These are phyloP conservation scores for Emydocephalus ijimae DNA, from an alignment of 2,113 vertebrate species.

Conservation along the genomic window DNA sequence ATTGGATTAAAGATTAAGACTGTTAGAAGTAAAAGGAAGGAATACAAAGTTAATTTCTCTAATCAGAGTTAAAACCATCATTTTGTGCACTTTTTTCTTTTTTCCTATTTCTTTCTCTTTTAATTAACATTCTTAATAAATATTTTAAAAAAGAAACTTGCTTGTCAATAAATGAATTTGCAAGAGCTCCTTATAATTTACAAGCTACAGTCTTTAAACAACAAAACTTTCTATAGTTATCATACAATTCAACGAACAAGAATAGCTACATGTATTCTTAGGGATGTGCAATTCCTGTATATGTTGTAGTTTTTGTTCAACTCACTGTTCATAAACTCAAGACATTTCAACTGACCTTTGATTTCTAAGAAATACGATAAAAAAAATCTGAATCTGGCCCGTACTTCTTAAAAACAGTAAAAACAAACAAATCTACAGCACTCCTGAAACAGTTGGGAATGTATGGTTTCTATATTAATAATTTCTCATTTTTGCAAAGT, in stretches of 20 bases:
- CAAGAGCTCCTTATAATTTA: not conserved
- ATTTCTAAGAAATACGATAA: not conserved
- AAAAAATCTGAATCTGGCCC: not conserved
- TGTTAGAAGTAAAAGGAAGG: not conserved
- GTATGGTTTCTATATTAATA: not conserved
- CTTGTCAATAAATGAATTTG: not conserved
- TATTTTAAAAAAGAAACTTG: not conserved
- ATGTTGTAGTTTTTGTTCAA: not conserved
- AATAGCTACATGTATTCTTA: not conserved
- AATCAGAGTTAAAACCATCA: not conserved
- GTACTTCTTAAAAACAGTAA: not conserved
- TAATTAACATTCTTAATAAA: not conserved
- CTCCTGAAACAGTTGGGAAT: not conserved
- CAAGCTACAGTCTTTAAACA: not conserved
- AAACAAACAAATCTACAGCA: not conserved
- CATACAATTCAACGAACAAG: not conserved
- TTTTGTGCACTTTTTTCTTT: not conserved
- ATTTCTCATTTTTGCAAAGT: not conserved
- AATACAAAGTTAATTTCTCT: not conserved
- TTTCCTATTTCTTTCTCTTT: not conserved
- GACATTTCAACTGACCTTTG: not conserved
- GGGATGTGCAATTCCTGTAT: not conserved
- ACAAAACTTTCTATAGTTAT: not conserved
- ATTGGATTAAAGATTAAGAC: not conserved
- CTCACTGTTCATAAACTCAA: not conserved